Conservation (phyloP, 2,888 invertebrate genomes). For the Cecidostiba fungosa region DNA sequence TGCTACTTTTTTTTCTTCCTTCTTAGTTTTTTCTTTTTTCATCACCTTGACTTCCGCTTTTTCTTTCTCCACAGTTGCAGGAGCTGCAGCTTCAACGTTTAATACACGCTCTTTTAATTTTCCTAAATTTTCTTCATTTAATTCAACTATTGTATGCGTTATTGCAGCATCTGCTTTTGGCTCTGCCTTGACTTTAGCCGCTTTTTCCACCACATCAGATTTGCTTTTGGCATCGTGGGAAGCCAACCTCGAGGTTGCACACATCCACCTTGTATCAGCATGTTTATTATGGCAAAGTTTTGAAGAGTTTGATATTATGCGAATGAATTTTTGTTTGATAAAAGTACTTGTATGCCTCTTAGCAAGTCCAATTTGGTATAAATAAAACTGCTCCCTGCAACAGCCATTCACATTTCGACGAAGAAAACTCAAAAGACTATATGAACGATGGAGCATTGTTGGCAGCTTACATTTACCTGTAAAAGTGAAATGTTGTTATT, state of each 20-base stretch:
- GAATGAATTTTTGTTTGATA: constrained; percentile 70
- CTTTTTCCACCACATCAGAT: constrained; percentile 58
- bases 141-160: constrained; percentile 71
- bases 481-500: constrained; percentile 24
- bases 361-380: constrained; percentile 71
- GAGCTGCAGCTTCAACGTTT: constrained; percentile 65
- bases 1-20: constrained; percentile 59
- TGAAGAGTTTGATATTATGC: constrained; percentile 68
- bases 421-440: constrained; percentile 72
- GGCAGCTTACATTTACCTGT: constrained; percentile 44
- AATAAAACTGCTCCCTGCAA: constrained; percentile 71
- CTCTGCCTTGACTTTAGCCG: constrained; percentile 57
- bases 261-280: constrained; percentile 63
- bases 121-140: constrained; percentile 74
- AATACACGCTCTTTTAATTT: constrained; percentile 75
- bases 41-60: constrained; percentile 57
- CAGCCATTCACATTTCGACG: constrained; percentile 70
- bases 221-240: constrained; percentile 66
- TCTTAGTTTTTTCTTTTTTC: constrained; percentile 59
- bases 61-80: constrained; percentile 45
- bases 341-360: constrained; percentile 73
- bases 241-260: constrained; percentile 67
- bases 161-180: constrained; percentile 54
- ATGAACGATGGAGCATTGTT: constrained; percentile 76
- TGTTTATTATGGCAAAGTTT: constrained; percentile 67